phyloP scores from a whole-genome alignment of 35 echinoderm and acorn worm genomes.

The Ptychodera flava region DNA sequence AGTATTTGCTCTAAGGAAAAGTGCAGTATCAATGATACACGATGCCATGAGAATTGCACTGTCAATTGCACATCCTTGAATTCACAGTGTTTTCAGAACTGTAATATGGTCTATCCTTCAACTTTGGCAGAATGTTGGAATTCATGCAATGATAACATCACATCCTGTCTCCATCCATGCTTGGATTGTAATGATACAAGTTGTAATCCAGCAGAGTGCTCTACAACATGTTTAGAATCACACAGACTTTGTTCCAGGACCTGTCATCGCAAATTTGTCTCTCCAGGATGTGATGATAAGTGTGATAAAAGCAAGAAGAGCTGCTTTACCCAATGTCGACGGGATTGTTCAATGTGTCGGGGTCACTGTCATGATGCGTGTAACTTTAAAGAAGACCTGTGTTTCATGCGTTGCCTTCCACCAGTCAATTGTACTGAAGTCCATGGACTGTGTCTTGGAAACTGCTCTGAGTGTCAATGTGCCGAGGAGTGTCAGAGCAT shows the following conservation, averaged over 20 bases:
- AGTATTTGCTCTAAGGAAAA: neutral
- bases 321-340: neutral
- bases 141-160: neutral
- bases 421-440: conserved; percentile 6
- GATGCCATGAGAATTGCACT: neutral
- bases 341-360: conserved; percentile 8
- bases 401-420: conserved; percentile 20
- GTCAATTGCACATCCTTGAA: neutral
- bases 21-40: neutral
- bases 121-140: neutral
- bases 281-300: neutral
- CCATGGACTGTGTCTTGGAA: neutral
- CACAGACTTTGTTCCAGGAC: neutral
- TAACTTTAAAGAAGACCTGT: neutral
- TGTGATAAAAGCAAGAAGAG: neutral
- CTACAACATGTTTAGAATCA: neutral
- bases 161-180: neutral
- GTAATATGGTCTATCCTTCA: neutral
- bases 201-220: neutral
- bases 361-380: conserved; percentile 10
- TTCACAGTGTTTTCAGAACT: neutral
- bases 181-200: neutral
- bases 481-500: neutral
- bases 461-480: conserved; percentile 27
- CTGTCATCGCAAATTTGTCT: neutral